Percentiles rank a stretch among this genome's conserved stretches.
phyloP scores from a whole-genome alignment of 1,140 invertebrate genomes.

The Pseudoatta argentina region DNA sequence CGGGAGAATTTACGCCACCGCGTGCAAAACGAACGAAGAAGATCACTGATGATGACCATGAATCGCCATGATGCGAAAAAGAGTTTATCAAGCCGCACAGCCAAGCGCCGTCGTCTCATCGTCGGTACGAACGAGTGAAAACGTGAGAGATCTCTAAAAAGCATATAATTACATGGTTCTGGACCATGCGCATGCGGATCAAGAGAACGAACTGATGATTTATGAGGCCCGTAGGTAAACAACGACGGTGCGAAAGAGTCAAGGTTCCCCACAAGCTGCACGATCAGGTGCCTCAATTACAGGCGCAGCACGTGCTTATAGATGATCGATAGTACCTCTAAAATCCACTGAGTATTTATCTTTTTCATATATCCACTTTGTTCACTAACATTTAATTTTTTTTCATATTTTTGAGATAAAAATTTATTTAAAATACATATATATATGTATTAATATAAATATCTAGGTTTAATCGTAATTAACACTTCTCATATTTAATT shows the following conservation, averaged over 20 bases:
- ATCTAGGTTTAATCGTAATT: too few species aligned
- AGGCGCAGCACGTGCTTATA: constrained; percentile 28
- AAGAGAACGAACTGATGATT: constrained; percentile 67
- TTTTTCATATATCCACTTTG: neutral
- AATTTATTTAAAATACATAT: neutral
- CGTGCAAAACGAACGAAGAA: constrained; percentile 14
- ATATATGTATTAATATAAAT: too few species aligned
- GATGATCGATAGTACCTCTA: constrained; percentile 6
- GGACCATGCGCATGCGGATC: constrained; percentile 20
- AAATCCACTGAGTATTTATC: neutral
- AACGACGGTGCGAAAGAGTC: constrained; percentile 41
- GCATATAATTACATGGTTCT: constrained; percentile 72
- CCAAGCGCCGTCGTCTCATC: neutral
- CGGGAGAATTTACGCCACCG: constrained; percentile 25
- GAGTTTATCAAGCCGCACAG: constrained; percentile 32
- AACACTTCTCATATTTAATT: too few species aligned
- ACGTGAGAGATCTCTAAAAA: constrained; percentile 73
- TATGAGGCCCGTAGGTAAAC: constrained; percentile 58
- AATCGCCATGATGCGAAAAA: constrained; percentile 53
- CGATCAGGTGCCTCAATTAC: constrained; percentile 39
- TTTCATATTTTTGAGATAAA: neutral
- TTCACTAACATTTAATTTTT: neutral
- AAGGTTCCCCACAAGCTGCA: constrained; percentile 33
- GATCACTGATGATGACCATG: constrained; percentile 29
- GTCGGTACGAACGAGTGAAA: constrained; percentile 71